phyloP scores from a whole-genome alignment of 2,113 vertebrate genomes.

The Rissa tridactyla region DNA sequence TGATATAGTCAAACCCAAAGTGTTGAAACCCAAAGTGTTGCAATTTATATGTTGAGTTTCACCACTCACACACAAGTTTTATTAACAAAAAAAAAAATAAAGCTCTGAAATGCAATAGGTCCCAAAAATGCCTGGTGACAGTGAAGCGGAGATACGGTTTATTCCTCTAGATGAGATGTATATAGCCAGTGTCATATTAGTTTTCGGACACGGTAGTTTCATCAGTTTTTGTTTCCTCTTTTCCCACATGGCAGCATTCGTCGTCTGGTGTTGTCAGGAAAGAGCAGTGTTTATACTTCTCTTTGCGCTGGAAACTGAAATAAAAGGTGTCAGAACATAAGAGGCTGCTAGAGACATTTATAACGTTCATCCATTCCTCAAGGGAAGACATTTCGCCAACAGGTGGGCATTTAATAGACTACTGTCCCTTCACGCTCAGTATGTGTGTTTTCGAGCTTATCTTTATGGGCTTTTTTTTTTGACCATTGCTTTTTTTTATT shows the following conservation, averaged over 20 bases:
- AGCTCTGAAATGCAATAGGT: not conserved
- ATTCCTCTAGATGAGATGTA: not conserved
- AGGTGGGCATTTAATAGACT: not conserved
- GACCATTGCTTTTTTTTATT: not conserved
- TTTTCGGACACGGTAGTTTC: not conserved
- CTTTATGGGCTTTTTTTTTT: not conserved
- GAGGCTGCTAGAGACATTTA: not conserved
- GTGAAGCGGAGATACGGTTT: not conserved
- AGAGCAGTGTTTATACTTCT: not conserved
- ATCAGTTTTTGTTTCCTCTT: not conserved
- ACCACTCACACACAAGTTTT: not conserved
- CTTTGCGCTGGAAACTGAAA: not conserved
- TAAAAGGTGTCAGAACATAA: not conserved
- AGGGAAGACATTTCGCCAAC: not conserved
- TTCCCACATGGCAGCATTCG: not conserved
- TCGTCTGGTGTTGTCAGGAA: not conserved
- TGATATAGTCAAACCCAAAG: not conserved
- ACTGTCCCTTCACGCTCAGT: not conserved
- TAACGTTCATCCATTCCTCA: not conserved
- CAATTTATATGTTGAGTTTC: not conserved
- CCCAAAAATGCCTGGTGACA: not conserved
- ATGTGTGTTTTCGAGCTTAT: not conserved
- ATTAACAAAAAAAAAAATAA: not conserved
- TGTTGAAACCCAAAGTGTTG: not conserved
- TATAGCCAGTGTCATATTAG: not conserved